Base-by-base conservation (phyloP, 2,797 vertebrate species). In the Eulemur mongoz region DNA sequence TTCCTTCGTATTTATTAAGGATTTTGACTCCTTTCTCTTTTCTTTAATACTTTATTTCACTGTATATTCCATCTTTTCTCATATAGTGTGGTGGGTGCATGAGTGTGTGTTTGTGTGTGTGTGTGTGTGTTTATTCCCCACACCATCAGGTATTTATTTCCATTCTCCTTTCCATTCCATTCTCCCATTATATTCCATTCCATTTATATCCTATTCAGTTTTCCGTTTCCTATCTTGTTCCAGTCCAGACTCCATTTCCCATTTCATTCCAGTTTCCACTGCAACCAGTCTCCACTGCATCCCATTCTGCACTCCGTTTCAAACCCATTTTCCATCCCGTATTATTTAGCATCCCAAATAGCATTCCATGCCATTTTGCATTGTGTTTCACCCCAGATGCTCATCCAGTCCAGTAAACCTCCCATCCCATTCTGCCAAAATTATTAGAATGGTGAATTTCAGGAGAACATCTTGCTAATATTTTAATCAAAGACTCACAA, bases 291-390 rank as follows among this genome's bases (percentile, higher is more conserved):
- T 91, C 30, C 9, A 79, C 69, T 75, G 94, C 86, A 91, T 93
- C 32, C 13, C 22, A 80, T 93, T 86, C 59, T 88, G 32, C 17
- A 81, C 85, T 80, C 59, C 40, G n/a, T 86, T 94, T 94, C 83
- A 94, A 85, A 95, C 63, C 30, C 54, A 78, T 91, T 93, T 94
- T 76, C 59, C 30, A 92, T 91, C 78, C 40, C 32, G 50, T 70
- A 81, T 75, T 84, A 93, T 73, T 82, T 92, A 81, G 92, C 80
- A 86, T n/a, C 81, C 48, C 43, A 89, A 89, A 75, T 91, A 88
- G 10, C 25, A 75, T 80, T 90, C n/a, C 40, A 70, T 88, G 89
- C 72, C 89, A 76, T 67, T 80, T 85, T 73, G 40, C 70, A 50
- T 43, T 79, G 69, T 40, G 5, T 63, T 83, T 91, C 81, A 83